phyloP scores from a whole-genome alignment of 2,888 invertebrate genomes.

The Prostheceraeus crozeri region DNA sequence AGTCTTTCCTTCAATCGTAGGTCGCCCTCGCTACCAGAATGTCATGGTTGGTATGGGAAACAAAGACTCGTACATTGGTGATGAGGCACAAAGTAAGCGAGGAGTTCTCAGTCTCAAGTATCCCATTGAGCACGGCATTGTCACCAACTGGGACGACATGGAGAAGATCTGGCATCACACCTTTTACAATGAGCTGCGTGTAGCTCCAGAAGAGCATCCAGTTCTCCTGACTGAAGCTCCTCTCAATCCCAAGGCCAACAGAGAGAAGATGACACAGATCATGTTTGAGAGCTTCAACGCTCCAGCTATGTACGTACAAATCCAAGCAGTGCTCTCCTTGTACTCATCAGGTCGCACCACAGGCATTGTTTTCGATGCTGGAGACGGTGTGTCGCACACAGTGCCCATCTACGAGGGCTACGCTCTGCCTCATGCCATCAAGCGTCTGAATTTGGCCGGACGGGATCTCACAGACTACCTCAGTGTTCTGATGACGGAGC shows the following conservation, averaged over 20 bases:
- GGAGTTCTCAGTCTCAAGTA: conserved; percentile 52
- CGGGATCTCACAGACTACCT: conserved; percentile 61
- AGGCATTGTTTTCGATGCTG: conserved; percentile 81
- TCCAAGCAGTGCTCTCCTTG: conserved; percentile 76
- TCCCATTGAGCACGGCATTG: conserved; percentile 52
- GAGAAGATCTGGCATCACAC: conserved; percentile 56
- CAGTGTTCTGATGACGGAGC: conserved; percentile 61
- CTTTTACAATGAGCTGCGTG: conserved; percentile 52
- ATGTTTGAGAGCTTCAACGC: conserved; percentile 45
- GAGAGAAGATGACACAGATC: conserved; percentile 83
- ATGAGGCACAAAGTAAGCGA: conserved; percentile 49
- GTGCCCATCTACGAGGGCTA: conserved; percentile 80
- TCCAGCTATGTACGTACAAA: conserved; percentile 74
- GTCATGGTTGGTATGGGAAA: conserved; percentile 96
- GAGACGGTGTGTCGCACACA: conserved; percentile 84
- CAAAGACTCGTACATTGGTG: conserved; percentile 51
- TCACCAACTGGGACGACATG: conserved; percentile 55
- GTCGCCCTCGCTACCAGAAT: too few species aligned
- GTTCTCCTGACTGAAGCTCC: conserved; percentile 79
- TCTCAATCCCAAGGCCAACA: conserved; percentile 76
- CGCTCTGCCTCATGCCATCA: conserved; percentile 60
- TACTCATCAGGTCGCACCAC: conserved; percentile 87
- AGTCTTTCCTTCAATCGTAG: too few species aligned
- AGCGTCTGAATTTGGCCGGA: conserved; percentile 60
- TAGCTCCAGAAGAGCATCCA: conserved; percentile 69